These are phyloP conservation scores for Scolopax bukidnonensis DNA, from an alignment of 2,797 vertebrate genomes.

Conservation along the genomic window DNA sequence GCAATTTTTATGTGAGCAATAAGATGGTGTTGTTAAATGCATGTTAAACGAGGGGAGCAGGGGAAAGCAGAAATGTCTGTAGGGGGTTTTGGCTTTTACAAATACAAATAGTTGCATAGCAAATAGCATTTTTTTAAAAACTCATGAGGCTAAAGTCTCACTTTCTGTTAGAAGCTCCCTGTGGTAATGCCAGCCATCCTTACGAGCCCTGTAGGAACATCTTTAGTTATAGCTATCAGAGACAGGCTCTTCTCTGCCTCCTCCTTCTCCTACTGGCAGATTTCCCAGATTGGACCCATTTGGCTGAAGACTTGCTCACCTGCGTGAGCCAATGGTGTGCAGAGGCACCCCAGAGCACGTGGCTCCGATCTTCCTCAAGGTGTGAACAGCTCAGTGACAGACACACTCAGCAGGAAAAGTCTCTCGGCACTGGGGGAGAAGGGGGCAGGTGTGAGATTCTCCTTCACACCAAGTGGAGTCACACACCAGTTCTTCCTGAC, in stretches of 20 bases:
- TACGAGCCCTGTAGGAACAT: not conserved
- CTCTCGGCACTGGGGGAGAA: not conserved
- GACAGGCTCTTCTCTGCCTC: not conserved
- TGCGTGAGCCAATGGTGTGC: not conserved
- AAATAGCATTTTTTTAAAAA: not conserved
- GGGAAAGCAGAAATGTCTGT: not conserved
- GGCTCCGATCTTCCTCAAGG: not conserved
- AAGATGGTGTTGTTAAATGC: not conserved
- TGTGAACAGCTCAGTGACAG: not conserved
- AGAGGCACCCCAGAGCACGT: not conserved
- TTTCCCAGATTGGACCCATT: not conserved
- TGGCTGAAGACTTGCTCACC: not conserved
- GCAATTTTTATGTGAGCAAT: not conserved
- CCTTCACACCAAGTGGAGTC: not conserved
- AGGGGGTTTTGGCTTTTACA: not conserved
- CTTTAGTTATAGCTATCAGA: not conserved
- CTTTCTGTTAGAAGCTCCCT: not conserved
- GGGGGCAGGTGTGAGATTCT: not conserved
- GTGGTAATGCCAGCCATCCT: not conserved
- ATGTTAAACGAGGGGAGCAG: not conserved
- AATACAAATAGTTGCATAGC: not conserved
- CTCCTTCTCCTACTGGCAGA: constrained; percentile 14
- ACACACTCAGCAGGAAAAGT: not conserved
- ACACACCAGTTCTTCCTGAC: not conserved
- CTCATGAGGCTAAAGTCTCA: not conserved